phyloP scores from a whole-genome alignment of 2,888 invertebrate species.

The Acleris emargana region DNA sequence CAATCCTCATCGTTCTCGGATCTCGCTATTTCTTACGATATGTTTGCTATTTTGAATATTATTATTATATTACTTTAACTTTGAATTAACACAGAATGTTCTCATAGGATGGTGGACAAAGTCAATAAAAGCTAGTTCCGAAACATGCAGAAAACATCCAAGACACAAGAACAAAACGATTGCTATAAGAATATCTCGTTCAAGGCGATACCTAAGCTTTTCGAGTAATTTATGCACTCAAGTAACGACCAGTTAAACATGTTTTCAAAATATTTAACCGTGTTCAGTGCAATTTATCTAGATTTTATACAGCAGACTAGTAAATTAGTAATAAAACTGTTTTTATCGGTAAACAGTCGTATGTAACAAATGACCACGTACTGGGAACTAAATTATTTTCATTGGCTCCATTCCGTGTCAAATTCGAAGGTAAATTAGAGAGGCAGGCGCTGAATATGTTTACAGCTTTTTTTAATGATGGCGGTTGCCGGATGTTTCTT shows the following conservation, averaged over 20 bases:
- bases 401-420: no score
- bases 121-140: no score
- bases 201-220: not conserved
- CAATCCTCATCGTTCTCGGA: no score
- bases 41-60: no score
- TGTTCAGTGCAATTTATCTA: constrained; percentile 3
- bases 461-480: constrained; percentile 25
- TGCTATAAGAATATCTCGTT: not conserved
- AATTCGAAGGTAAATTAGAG: no score
- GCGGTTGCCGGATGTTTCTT: constrained; percentile 32
- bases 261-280: constrained; percentile 10
- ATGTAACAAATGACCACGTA: constrained; percentile 13
- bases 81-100: no score
- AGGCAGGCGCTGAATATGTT: no score
- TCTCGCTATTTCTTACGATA: no score
- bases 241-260: constrained; percentile 1
- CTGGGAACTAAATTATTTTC: constrained; percentile 13
- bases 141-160: no score
- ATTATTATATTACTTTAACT: no score
- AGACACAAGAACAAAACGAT: no score
- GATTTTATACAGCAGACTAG: constrained; percentile 6
- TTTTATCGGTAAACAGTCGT: constrained; percentile 26
- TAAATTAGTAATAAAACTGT: constrained; percentile 27
- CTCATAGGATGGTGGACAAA: no score
- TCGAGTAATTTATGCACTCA: constrained; percentile 1